Evolutionary conservation across 2,113 vertebrate genomes (phyloP), one percentile per base, ranked within the genome.

Genomic region (Sarotherodon lohbergeri): DNA sequence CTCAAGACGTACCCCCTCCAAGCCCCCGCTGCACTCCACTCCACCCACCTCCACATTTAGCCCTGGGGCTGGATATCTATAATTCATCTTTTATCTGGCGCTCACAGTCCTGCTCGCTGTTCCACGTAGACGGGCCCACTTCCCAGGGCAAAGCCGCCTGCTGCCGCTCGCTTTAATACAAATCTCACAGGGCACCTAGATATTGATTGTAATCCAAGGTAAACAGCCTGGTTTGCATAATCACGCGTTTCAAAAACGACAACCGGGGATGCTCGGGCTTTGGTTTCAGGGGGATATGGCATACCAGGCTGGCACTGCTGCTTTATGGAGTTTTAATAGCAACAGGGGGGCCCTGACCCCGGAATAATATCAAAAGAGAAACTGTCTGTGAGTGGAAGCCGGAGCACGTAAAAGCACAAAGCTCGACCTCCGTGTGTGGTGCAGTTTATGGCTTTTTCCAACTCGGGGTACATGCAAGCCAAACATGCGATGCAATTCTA

Each of bases 1-100:
- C 88, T 87, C 80, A 81, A 93, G 92, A 92, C 68, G 61, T 88
- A 57, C 52, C 80, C 59, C 24, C 52, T 48, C 39, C 39, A 17
- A 39, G 54, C 27, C 46, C 66, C 68, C 19, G 5, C 56, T 81
- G 32, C 88, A 48, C 83, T 29, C 13, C 80, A 34, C 81, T 81
- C 29, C 86, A 84, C 82, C 85, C 86, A 87, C 90, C 88, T 88
- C 87, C 85, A 90, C 89, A 68, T 91, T 93, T 88, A 92, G 91
- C 94, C 95, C 91, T 80, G 89, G 78, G 94, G 95, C 90, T 57
- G 82, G 71, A 85, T 91, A 96, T 96, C 93, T 96, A 95, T 96
- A 95, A 96, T 95, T 95, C 94, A 96, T 95, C 94, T 94, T 92
- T 94, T 96, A 95, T 96, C 95, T 95, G 92, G 90, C 83, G 79